Conservation (phyloP, 2,797 vertebrate species). For the Hemibagrus guttatus region DNA sequence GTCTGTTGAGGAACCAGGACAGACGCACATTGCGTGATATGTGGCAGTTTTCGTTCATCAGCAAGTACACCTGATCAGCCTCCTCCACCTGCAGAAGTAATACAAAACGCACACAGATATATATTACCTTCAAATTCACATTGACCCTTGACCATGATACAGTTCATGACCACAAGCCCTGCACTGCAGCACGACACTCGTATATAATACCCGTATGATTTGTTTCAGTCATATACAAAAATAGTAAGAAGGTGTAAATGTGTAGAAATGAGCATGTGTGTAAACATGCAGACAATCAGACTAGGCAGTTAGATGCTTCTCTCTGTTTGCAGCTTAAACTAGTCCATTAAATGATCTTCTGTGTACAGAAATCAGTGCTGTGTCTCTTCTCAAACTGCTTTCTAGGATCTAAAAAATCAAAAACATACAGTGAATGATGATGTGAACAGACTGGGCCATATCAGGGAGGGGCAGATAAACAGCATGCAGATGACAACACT, state of each 20-base stretch:
- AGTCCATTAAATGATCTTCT: neutral
- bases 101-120: neutral
- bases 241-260: neutral
- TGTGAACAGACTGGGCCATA: slow-evolving; percentile 2
- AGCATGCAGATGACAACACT: neutral
- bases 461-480: slow-evolving; percentile 33
- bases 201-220: neutral
- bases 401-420: neutral
- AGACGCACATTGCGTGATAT: slow-evolving; percentile 96
- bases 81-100: slow-evolving; percentile 84
- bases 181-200: neutral
- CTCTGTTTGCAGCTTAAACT: neutral
- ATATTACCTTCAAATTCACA: neutral
- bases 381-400: neutral
- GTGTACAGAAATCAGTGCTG: too few relatives aligned
- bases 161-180: neutral
- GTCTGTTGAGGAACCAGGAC: slow-evolving; percentile 91
- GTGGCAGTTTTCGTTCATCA: slow-evolving; percentile 95
- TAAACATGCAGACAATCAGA: neutral
- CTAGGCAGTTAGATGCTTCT: neutral
- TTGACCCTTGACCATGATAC: neutral
- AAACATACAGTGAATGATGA: neutral
- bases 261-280: neutral
- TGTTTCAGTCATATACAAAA: neutral
- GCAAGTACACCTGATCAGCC: slow-evolving; percentile 91